Evolutionary conservation across 2,888 invertebrate species (phyloP).

Genomic region (Ectemnius continuus): DNA sequence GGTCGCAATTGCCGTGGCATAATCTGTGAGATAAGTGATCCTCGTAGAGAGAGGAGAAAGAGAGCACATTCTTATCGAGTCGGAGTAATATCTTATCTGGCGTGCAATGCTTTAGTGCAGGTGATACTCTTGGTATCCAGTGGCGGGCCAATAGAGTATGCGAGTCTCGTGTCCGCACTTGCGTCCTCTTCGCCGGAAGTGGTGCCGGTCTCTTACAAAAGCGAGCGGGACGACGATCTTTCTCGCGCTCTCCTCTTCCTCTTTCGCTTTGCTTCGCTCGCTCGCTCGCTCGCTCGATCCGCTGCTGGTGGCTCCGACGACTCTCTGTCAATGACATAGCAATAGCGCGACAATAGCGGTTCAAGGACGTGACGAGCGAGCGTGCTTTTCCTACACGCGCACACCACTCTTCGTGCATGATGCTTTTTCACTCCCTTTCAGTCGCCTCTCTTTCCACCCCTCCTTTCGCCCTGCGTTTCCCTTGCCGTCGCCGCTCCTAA

Average conservation of each 20-base stretch:
- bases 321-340: conserved; percentile 46
- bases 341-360: conserved; percentile 35
- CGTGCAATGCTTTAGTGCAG: conserved; percentile 3
- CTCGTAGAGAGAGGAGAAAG: too few species aligned
- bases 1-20: too few species aligned
- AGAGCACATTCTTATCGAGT: too few species aligned
- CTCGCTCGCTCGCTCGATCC: conserved; percentile 11
- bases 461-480: conserved; percentile 3
- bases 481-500: neutral
- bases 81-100: conserved; percentile 2
- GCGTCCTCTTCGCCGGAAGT: conserved; percentile 62
- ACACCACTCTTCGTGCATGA: neutral
- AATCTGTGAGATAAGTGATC: too few species aligned
- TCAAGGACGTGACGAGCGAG: conserved; percentile 51
- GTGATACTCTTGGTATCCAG: conserved; percentile 1
- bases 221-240: conserved; percentile 30
- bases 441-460: neutral
- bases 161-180: conserved; percentile 48
- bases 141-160: conserved; percentile 48
- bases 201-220: conserved; percentile 55
- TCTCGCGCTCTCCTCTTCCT: conserved; percentile 11
- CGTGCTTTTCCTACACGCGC: too few species aligned
- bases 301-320: conserved; percentile 34
- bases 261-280: conserved; percentile 24
- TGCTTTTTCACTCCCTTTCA: conserved; percentile 19